Evolutionary conservation across 2,888 invertebrate genomes (phyloP).

Genomic region (Orchesellides sinensis): DNA sequence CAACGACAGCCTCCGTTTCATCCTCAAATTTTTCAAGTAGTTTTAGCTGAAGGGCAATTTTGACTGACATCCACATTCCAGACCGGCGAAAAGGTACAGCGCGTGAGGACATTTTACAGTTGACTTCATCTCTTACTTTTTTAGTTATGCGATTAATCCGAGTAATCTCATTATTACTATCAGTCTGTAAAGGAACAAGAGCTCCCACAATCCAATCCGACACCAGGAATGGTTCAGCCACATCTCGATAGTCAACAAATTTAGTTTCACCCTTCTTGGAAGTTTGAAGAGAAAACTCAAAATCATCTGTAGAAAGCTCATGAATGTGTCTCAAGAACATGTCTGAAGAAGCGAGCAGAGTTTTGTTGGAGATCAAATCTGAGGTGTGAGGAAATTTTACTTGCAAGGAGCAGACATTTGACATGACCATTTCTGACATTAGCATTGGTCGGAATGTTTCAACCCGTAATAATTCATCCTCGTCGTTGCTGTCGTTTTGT

Average conservation of each 20-base stretch:
- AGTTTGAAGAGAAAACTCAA: background rate
- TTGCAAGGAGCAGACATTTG: background rate
- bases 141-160: background rate
- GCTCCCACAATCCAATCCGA: constrained; percentile 11
- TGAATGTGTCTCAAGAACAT: background rate
- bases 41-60: constrained; percentile 16
- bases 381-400: constrained; percentile 15
- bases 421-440: constrained; percentile 24
- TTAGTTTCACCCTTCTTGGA: background rate
- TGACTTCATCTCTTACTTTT: constrained; percentile 35
- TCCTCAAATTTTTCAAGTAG: background rate
- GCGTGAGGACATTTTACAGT: background rate
- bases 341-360: background rate
- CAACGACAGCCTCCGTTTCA: background rate
- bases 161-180: background rate
- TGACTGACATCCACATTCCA: constrained; percentile 41
- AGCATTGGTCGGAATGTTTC: constrained; percentile 27
- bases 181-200: background rate
- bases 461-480: background rate
- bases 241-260: background rate
- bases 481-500: too few species aligned
- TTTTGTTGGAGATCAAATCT: background rate
- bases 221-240: constrained; percentile 16
- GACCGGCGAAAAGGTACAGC: constrained; percentile 31
- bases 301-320: background rate